These are phyloP conservation scores for Octodon degus DNA, from an alignment of 2,113 vertebrate genomes.

Conservation along the genomic window DNA sequence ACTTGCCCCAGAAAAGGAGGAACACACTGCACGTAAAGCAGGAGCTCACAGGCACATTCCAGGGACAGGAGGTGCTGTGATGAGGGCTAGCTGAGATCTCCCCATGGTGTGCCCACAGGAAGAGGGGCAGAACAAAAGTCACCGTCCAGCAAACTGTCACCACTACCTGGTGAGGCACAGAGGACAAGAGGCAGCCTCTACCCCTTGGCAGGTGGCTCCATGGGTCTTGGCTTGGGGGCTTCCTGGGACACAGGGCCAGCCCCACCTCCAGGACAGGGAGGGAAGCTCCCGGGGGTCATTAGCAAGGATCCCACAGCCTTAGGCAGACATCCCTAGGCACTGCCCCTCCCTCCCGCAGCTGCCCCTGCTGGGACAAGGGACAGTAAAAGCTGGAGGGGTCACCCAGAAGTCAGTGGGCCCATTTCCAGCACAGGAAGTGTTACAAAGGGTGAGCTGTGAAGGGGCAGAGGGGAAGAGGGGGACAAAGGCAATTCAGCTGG, in stretches of 20 bases:
- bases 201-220: not conserved
- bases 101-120: not conserved
- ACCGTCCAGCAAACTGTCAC: not conserved
- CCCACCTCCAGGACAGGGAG: not conserved
- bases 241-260: not conserved
- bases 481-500: not conserved
- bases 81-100: not conserved
- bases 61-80: not conserved
- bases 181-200: not conserved
- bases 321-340: not conserved
- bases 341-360: not conserved
- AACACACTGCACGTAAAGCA: too few relatives aligned
- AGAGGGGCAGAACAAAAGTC: not conserved
- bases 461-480: not conserved
- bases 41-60: not conserved
- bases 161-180: rapidly evolving
- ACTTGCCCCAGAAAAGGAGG: not conserved
- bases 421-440: not conserved
- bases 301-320: not conserved
- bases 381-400: not conserved
- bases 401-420: not conserved
- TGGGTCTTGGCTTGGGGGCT: not conserved
- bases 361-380: not conserved
- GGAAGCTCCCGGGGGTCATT: not conserved
- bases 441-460: rapidly evolving